These are phyloP conservation scores for Holacanthella duospinosa DNA, from an alignment of 2,888 invertebrate genomes.

Conservation along the genomic window DNA sequence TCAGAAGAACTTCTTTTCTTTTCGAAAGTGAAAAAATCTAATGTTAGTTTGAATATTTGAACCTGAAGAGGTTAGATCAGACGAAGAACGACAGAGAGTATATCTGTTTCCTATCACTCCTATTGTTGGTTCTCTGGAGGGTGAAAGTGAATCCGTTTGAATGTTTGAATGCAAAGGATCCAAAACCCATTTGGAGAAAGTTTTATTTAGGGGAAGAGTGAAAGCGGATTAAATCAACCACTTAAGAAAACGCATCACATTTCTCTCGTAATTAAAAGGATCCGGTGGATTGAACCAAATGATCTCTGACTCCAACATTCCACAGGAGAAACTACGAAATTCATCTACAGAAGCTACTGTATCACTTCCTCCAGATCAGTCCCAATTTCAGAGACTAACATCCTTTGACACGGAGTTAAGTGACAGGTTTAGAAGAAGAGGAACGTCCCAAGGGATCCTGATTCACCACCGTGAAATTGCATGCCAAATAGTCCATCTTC, in stretches of 20 bases:
- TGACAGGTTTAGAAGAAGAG: neutral
- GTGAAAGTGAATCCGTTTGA: no score
- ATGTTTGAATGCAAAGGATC: neutral
- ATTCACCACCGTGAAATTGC: constrained; percentile 5
- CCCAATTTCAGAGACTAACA: neutral
- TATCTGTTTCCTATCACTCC: no score
- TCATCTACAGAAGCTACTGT: neutral
- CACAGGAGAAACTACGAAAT: neutral
- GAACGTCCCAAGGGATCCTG: neutral
- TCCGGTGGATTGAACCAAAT: constrained; percentile 2
- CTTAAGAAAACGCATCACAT: neutral
- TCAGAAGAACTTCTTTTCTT: no score
- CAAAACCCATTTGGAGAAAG: neutral
- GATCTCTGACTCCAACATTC: neutral
- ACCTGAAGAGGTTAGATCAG: neutral
- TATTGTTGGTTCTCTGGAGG: no score
- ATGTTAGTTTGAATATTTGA: neutral
- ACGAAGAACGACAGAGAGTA: no score
- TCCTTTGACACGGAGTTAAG: constrained; percentile 4
- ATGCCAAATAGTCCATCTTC: neutral
- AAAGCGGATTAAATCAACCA: neutral
- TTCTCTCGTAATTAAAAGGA: neutral
- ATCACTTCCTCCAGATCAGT: neutral
- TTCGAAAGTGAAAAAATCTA: neutral
- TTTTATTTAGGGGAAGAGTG: neutral